Evolutionary conservation across 2,888 invertebrate genomes (phyloP).

Genomic region (Parthenolecanium corni): DNA sequence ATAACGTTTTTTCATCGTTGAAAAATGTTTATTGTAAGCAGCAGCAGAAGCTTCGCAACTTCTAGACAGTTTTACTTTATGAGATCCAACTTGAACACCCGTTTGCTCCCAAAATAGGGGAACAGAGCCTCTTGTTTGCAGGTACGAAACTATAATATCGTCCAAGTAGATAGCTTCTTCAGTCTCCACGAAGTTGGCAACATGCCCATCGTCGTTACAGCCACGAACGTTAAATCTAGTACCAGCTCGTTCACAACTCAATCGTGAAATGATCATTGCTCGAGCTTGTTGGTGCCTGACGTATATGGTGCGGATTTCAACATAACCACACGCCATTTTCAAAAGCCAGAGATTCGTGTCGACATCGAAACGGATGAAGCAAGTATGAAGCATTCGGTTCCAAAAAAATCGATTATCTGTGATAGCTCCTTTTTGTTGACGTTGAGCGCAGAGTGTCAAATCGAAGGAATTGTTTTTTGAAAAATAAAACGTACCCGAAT

Average conservation of each 20-base stretch:
- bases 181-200: constrained; percentile 99
- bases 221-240: constrained; percentile 96
- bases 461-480: constrained; percentile 71
- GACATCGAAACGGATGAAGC: constrained; percentile 81
- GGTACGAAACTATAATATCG: constrained; percentile 75
- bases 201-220: constrained; percentile 97
- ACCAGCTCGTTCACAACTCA: constrained; percentile 96
- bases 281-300: constrained; percentile 88
- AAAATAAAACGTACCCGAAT: constrained; percentile 97
- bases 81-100: constrained; percentile 95
- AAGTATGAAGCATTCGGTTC: constrained; percentile 92
- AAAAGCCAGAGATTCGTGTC: constrained; percentile 84
- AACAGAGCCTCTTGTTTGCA: constrained; percentile 91
- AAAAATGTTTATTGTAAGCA: constrained; percentile 84
- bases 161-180: constrained; percentile 93
- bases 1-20: constrained; percentile 74
- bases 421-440: constrained; percentile 63
- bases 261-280: constrained; percentile 86
- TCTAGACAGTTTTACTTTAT: constrained; percentile 92
- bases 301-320: constrained; percentile 96
- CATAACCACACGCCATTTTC: constrained; percentile 92
- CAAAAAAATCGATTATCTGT: constrained; percentile 97
- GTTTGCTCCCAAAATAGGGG: constrained; percentile 99
- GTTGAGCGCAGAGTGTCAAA: constrained; percentile 87
- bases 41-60: constrained; percentile 89